Evolutionary conservation across 2,797 vertebrate genomes (phyloP), one percentile per base, ranked within the genome.

Genomic region (Chlorospingus flavigularis): DNA sequence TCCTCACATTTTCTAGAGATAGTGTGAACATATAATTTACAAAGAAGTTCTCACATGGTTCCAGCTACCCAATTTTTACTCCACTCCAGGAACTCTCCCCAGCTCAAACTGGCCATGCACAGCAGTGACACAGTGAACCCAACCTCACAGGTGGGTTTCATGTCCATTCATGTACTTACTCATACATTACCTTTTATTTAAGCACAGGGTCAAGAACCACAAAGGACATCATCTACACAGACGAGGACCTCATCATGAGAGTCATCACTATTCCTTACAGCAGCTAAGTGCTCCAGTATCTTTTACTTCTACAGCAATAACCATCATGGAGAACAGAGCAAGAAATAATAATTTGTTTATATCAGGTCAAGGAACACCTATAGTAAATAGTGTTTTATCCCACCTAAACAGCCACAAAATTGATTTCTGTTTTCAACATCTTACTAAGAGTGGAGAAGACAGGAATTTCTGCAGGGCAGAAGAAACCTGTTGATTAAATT

Each of bases 1-100:
- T 5, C 30, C 53, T 55, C 57, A 77, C 1, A 55, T 54, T 65
- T 42, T 23, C 45, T 68, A 42, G 7, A 7, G 28, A 60, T 15
- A 14, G 35, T 15, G 13, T 26, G 45, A 77, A 77, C 0, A 0
- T 6, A 35, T 1, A 23, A 26, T 3, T 66, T 62, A 5, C 17
- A 9, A 11, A n/a, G 30, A 77, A n/a, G 35, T 16, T 50, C 25
- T 30, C 40, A 20, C 1, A 0, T 11, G 39, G 47, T 25, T 73
- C 21, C 48, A 71, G 30, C 14, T 6, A 26, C 13, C 0, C 13
- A 10, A 17, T 25, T 91, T 71, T 71, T 57, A 25, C 12, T 76
- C 30, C 11, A 4, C 33, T 48, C 45, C 35, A 82, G 63, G 35
- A 91, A 23, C n/a, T 23, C 6, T 18, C 14, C 21, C 17, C 14